Base-by-base conservation (phyloP, 2,888 invertebrate genomes). In the Choristoneura rosaceana region DNA sequence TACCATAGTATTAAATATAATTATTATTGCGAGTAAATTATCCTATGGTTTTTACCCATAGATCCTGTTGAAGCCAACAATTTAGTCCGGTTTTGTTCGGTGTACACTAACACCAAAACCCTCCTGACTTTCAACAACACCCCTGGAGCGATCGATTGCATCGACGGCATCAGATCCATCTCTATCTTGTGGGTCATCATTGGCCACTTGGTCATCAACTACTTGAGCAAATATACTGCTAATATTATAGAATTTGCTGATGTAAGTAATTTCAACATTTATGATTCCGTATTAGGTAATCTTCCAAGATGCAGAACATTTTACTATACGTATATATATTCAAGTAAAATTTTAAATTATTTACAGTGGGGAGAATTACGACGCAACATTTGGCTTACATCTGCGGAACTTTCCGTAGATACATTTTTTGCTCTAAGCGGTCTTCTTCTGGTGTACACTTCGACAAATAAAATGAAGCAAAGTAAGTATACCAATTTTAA, bases 101-200 rank as follows among this genome's bases (percentile, higher is more conserved):
- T 86, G 4, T 87, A 88, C 62, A 87, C 89, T 2, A 94, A 94
- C 71, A 82, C 85, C 1, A 80, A 79, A 65, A 84, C 86, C 10
- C 75, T 93, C 2, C 79, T 88, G 9, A 83, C 81, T 2, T 86
- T 86, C 15, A 77, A 77, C 1, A 76, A 80, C 2, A 76, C 75
- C 15, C 71, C 84, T 3, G 82, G 82, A 10, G 80, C 82, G 9
- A 76, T 94, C 59, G 78, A 85, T 45, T 93, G 93, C 77, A 76
- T 94, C 17, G 87, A 92, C 76, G 94, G 93, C 0, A 83, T 94
- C 12, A 82, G 91, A 69, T 80, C 87, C 0, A 69, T 92, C 0
- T 88, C 91, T 15, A 91, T 91, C 84, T 73, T 88, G 38, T 94
- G 93, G 93, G 85, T 94, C 12, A 78, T 94, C 3, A 52, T 88